A percentile compares a stretch with the other conserved stretches of the same genome.
phyloP scores from a whole-genome alignment of 2,888 invertebrate genomes.

The Meteorus colon region DNA sequence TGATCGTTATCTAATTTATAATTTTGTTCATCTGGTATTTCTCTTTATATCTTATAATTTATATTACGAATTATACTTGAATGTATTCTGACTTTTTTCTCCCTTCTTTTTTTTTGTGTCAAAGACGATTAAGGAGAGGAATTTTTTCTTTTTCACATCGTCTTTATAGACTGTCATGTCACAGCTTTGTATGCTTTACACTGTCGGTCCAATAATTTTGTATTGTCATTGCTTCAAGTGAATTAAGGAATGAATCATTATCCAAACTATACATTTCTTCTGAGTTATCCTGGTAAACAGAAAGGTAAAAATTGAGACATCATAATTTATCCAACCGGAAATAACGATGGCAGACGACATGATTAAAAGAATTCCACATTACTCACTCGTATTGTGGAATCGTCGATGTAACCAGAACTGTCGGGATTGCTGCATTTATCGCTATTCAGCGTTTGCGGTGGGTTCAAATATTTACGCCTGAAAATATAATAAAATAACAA shows the following conservation, averaged over 20 bases:
- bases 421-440: constrained; percentile 90
- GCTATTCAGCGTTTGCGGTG: constrained; percentile 85
- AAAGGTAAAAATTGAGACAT: constrained; percentile 1
- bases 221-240: constrained; percentile 94
- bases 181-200: constrained; percentile 91
- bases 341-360: background rate
- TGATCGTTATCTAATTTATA: background rate
- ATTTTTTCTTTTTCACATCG: constrained; percentile 40
- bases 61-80: background rate
- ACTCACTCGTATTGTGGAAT: constrained; percentile 88
- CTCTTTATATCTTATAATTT: background rate
- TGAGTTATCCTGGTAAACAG: constrained; percentile 83
- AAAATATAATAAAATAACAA: constrained; percentile 32
- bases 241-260: constrained; percentile 94
- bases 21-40: background rate
- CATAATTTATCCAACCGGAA: constrained; percentile 20
- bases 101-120: background rate
- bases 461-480: constrained; percentile 83
- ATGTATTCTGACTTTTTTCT: background rate
- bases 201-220: constrained; percentile 96
- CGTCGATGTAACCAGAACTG: constrained; percentile 90
- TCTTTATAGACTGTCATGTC: constrained; percentile 66
- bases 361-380: constrained; percentile 27
- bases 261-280: constrained; percentile 96
- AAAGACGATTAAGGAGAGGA: constrained; percentile 18